Percentiles rank a stretch among this genome's conserved stretches.
These are phyloP conservation scores for Drosophila varians DNA, from an alignment of 1,140 invertebrate genomes.

Conservation along the genomic window DNA sequence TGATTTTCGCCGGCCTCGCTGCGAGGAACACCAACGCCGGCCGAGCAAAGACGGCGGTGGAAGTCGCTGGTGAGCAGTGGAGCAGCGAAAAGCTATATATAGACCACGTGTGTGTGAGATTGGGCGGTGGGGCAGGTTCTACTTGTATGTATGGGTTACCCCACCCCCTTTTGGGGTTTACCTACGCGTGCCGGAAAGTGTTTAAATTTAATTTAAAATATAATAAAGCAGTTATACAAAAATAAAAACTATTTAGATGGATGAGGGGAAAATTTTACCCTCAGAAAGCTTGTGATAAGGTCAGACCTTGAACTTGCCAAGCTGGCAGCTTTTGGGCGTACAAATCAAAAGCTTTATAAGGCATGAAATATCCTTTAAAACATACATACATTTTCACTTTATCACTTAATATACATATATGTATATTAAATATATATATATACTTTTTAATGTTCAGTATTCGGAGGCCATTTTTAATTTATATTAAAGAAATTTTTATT, in stretches of 20 bases:
- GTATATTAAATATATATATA: too few species aligned
- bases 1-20: conserved; percentile 30
- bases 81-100: conserved; percentile 52
- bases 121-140: not conserved
- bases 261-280: not conserved
- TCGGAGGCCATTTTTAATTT: not conserved
- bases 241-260: not conserved
- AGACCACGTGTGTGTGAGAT: conserved; percentile 27
- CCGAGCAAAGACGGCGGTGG: conserved; percentile 16
- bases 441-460: not conserved
- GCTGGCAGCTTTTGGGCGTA: conserved; percentile 11
- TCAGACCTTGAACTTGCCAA: conserved; percentile 35
- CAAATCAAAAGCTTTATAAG: not conserved
- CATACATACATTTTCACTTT: not conserved
- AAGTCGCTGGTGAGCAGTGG: conserved; percentile 30
- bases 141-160: conserved; percentile 2
- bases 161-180: conserved; percentile 1
- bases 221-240: not conserved
- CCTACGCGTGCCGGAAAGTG: not conserved
- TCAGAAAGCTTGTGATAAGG: conserved; percentile 17
- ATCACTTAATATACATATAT: not conserved
- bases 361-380: not conserved
- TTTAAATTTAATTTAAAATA: too few species aligned
- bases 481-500: too few species aligned
- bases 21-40: conserved; percentile 42